Evolutionary conservation across 1,140 invertebrate genomes (phyloP).

Genomic region (Microplitis mediator): DNA sequence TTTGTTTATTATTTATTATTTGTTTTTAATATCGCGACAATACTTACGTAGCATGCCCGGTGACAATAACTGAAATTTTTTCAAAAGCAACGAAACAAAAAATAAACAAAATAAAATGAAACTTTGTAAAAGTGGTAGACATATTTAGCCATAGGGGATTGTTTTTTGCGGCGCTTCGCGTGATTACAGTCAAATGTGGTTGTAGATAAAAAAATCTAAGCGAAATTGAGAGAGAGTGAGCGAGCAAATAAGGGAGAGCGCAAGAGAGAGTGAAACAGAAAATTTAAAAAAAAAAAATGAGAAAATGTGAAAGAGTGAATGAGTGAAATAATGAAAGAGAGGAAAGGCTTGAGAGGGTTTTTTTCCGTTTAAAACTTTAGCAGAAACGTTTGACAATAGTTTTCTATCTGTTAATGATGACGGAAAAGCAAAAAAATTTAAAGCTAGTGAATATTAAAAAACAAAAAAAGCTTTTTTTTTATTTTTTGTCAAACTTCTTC

Average conservation of each 20-base stretch:
- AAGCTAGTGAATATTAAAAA: background rate
- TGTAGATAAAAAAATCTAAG: background rate
- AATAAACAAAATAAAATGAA: background rate
- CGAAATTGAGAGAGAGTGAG: background rate
- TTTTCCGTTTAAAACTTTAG: conserved; percentile 5
- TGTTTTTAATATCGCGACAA: conserved; percentile 8
- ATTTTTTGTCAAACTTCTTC: too few relatives aligned
- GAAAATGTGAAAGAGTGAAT: conserved; percentile 5
- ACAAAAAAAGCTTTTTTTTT: background rate
- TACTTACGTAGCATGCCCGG: conserved; percentile 5
- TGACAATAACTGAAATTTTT: conserved; percentile 13
- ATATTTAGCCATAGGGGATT: conserved; percentile 20
- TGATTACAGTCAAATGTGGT: conserved; percentile 21
- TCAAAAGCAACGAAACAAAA: conserved; percentile 1
- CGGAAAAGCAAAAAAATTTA: background rate
- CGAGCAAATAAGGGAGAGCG: background rate
- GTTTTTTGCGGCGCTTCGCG: conserved; percentile 16
- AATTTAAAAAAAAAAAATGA: background rate
- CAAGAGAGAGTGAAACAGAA: conserved; percentile 13
- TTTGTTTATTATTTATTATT: background rate
- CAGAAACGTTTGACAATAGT: conserved; percentile 32
- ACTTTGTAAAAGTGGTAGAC: conserved; percentile 5
- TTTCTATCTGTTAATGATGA: conserved; percentile 30
- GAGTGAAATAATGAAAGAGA: background rate
- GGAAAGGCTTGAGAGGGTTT: conserved; percentile 20